Evolutionary conservation across 2,888 invertebrate species (phyloP).

Genomic region (Tetramorium bicarinatum): DNA sequence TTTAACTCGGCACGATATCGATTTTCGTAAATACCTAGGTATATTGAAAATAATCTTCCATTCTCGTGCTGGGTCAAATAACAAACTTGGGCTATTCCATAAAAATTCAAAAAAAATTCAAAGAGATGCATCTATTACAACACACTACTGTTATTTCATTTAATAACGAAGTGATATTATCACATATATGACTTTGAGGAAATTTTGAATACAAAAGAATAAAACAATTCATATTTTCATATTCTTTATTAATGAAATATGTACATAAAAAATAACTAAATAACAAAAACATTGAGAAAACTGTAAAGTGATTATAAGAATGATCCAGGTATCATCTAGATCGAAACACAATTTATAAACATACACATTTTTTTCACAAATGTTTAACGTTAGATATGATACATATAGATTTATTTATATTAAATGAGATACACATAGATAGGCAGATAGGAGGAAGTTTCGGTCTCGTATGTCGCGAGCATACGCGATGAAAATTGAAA

Average conservation of each 20-base stretch:
- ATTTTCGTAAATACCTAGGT: neutral
- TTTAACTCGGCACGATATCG: constrained; percentile 36
- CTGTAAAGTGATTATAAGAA: neutral
- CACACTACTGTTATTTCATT: neutral
- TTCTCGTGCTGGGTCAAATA: neutral
- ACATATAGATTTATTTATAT: neutral
- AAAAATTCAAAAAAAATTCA: neutral
- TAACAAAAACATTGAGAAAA: neutral
- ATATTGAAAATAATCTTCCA: neutral
- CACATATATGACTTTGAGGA: neutral
- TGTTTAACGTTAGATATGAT: neutral
- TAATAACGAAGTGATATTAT: neutral
- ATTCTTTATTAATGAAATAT: neutral
- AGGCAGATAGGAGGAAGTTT: constrained; percentile 1
- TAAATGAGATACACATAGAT: neutral
- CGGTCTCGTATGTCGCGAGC: neutral
- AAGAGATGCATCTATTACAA: neutral
- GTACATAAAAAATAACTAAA: neutral
- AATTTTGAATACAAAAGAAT: neutral
- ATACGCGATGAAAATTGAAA: constrained; percentile 46
- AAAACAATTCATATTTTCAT: neutral
- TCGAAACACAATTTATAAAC: neutral
- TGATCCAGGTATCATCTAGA: neutral
- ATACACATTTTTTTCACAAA: neutral
- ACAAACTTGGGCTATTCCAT: neutral